These are phyloP conservation scores for Phrynocephalus guinanensis DNA, from an alignment of 2,797 vertebrate genomes.

Conservation along the genomic window DNA sequence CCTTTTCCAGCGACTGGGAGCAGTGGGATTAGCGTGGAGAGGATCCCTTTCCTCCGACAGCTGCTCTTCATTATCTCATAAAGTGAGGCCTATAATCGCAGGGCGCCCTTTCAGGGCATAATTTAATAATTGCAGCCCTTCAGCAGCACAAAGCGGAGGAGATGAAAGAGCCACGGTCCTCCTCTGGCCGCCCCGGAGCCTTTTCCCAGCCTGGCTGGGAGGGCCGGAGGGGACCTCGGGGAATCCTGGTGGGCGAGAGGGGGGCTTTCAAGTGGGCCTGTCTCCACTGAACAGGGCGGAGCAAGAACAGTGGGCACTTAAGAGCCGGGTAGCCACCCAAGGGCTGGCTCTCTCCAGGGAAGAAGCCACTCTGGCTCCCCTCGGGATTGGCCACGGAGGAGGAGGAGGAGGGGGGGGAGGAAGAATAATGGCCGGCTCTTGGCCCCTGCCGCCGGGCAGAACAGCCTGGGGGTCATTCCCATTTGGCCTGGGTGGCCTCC, in stretches of 20 bases:
- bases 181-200: too few relatives aligned
- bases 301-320: background rate
- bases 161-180: background rate
- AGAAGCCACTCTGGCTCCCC: too few relatives aligned
- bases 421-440: too few relatives aligned
- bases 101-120: slow-evolving; percentile 66
- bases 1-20: slow-evolving; percentile 23
- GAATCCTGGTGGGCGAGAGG: background rate
- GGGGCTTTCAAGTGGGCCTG: too few relatives aligned
- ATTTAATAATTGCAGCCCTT: slow-evolving; percentile 71
- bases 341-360: too few relatives aligned
- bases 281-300: background rate
- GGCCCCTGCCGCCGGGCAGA: too few relatives aligned
- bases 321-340: background rate
- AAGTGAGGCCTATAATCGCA: slow-evolving; percentile 62
- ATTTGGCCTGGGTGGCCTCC: too few relatives aligned
- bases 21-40: slow-evolving; percentile 51
- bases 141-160: background rate
- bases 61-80: slow-evolving; percentile 74
- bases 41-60: slow-evolving; percentile 63
- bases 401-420: too few relatives aligned
- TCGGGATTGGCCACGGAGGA: background rate
- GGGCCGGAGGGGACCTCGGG: background rate
- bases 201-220: background rate
- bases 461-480: too few relatives aligned